Evolutionary conservation across 2,797 vertebrate genomes (phyloP), one percentile per base, ranked within the genome.

Genomic region (Ispidina lecontei): DNA sequence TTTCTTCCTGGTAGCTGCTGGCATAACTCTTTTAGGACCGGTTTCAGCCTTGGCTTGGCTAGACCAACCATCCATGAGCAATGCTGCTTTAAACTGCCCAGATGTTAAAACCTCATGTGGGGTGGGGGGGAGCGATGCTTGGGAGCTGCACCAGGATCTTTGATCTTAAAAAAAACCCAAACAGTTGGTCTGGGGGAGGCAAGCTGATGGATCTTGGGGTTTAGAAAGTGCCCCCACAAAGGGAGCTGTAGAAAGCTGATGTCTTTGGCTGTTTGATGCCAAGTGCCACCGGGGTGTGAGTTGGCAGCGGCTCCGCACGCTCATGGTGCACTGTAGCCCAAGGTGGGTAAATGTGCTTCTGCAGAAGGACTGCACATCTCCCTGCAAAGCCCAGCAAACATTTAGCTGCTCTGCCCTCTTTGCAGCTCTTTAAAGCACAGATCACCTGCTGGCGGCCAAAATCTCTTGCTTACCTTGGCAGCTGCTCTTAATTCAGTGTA

Each of bases 391-490:
- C 44, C 58, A 35, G 41, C 1, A 1, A 20, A 10, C 3, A 0
- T 41, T 52, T 1, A 46, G 81, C 81, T 51, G 44, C 58, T 52
- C 39, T 63, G 65, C 31, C 65, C 39, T 37, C 23, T 35, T 23
- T 47, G 4, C 35, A 59, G 69, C 54, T 69, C 74, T 51, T 56
- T 1, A 35, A 51, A 72, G 68, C 86, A 12, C 74, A 8, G 62
- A 47, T 88, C 74, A 81, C 77, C 85, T 84, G 84, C 84, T 76
- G 59, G 41, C 84, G 63, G 72, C 69, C 82, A 84, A 90, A 91
- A 79, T 25, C 25, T 46, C 62, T 65, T 89, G 72, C 93, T 87
- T 90, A 29, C 59, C 64, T 91, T 91, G 94, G 85, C 86, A 82
- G 4, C 29, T 3, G 33, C 0, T 0, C 33, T 60, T 8, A 5